These are phyloP conservation scores for Apotomis capreana DNA, from an alignment of 2,888 invertebrate genomes.

Conservation along the genomic window DNA sequence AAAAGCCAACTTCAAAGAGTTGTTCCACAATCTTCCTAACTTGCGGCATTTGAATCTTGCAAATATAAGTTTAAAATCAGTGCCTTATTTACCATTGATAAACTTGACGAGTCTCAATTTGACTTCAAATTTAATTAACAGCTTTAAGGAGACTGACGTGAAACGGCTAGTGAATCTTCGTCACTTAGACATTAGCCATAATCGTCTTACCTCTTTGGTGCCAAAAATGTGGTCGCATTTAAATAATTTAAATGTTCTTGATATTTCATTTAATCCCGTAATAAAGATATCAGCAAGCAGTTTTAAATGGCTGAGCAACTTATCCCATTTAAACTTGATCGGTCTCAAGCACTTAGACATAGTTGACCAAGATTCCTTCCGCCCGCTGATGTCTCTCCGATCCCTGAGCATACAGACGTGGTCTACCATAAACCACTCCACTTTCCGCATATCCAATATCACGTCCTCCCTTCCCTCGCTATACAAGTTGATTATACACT, in stretches of 20 bases:
- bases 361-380: conserved; percentile 89
- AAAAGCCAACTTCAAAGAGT: conserved; percentile 93
- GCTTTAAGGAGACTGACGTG: conserved; percentile 87
- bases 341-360: conserved; percentile 88
- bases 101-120: conserved; percentile 91
- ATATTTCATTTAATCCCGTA: conserved; percentile 92
- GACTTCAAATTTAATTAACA: conserved; percentile 89
- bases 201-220: conserved; percentile 89
- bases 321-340: conserved; percentile 89
- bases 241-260: conserved; percentile 88
- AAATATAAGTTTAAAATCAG: conserved; percentile 88
- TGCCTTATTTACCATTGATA: conserved; percentile 90
- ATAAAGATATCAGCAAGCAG: conserved; percentile 88
- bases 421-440: conserved; percentile 88
- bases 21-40: conserved; percentile 93
- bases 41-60: conserved; percentile 90
- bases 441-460: conserved; percentile 86
- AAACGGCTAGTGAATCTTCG: conserved; percentile 88
- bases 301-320: conserved; percentile 87
- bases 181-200: conserved; percentile 89
- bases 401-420: conserved; percentile 89
- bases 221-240: conserved; percentile 89
- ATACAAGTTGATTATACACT: conserved; percentile 89
- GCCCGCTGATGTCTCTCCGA: conserved; percentile 87
- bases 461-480: conserved; percentile 88